Evolutionary conservation across 2,113 vertebrate species (phyloP), one percentile per base, ranked within the genome.

Genomic region (Pongo abelii): DNA sequence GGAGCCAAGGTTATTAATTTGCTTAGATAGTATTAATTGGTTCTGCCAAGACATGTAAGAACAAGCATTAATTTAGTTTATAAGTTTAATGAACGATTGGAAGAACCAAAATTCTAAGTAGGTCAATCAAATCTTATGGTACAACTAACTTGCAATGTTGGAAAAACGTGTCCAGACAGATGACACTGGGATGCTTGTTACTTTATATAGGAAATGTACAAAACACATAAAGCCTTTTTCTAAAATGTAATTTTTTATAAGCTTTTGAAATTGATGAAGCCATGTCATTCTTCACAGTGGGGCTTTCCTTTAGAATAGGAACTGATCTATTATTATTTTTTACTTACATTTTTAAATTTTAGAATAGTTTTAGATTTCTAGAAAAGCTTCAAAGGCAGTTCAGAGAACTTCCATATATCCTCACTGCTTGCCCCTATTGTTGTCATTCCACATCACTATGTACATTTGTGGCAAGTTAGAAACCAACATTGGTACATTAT

Each of bases 1-100:
- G 89, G 79, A 96, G 90, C 96, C 84, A 97, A 96, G 43, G 55
- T 90, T 84, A 96, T 81, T 96, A 96, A 93, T 97, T 95, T 96
- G 75, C 90, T 91, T 43, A 74, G 81, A 81, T 93, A 93, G 50
- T 83, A 94, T 96, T 95, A 93, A 93, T 96, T 96, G 96, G 52
- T 97, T 95, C 87, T 90, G 84, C 84, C 95, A 98, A 97, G 90
- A 81, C 90, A 95, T 80, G 84, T 94, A 92, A 87, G 93, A 94
- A 83, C 79, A 97, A 93, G 87, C 89, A 87, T 95, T 94, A 94
- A 96, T 98, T 97, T 97, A 96, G 74, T 92, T 80, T 77, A 32
- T 93, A 96, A 80, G 84, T 93, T 97, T 97, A 97, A 96, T 80
- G 87, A 94, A 92, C 30, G 5, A 87, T 90, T 92, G 35, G 30